Percentiles rank a stretch among this genome's conserved stretches.
Evolutionary conservation across 2,888 invertebrate species (phyloP).

Genomic region (Tachina lurida): DNA sequence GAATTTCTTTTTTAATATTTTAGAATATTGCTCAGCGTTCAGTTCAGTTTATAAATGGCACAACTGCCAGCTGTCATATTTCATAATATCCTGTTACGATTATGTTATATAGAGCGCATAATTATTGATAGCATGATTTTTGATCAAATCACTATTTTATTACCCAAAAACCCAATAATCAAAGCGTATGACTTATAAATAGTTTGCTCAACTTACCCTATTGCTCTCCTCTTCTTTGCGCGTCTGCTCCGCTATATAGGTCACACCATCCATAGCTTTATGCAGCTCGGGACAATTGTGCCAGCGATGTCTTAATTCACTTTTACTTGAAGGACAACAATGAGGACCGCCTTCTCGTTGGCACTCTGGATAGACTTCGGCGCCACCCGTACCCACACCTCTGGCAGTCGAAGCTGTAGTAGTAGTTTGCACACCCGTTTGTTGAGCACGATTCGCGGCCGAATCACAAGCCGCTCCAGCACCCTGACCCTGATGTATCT

Average conservation of each 20-base stretch:
- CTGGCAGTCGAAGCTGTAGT: constrained; percentile 64
- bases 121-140: too few species aligned
- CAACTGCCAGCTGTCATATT: too few species aligned
- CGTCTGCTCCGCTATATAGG: constrained; percentile 96
- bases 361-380: constrained; percentile 76
- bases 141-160: too few species aligned
- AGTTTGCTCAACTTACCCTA: constrained; percentile 85
- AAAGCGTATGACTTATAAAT: too few species aligned
- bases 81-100: too few species aligned
- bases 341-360: constrained; percentile 83
- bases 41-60: too few species aligned
- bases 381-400: constrained; percentile 76
- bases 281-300: constrained; percentile 95
- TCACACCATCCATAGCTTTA: constrained; percentile 95
- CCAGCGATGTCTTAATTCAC: constrained; percentile 88
- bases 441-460: constrained; percentile 76
- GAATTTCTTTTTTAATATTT: too few species aligned
- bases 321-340: constrained; percentile 84
- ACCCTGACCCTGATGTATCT: constrained; percentile 80
- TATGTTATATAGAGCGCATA: too few species aligned
- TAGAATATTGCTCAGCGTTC: too few species aligned
- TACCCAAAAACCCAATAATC: too few species aligned
- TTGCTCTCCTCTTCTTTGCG: constrained; percentile 95
- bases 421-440: constrained; percentile 59
- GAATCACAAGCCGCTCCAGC: constrained; percentile 79